Evolutionary conservation across 30 jellyfish, hydroid and myxozoan genomes (phyloP), one percentile per base, ranked within the genome.

Genomic region (Mastigias papua): DNA sequence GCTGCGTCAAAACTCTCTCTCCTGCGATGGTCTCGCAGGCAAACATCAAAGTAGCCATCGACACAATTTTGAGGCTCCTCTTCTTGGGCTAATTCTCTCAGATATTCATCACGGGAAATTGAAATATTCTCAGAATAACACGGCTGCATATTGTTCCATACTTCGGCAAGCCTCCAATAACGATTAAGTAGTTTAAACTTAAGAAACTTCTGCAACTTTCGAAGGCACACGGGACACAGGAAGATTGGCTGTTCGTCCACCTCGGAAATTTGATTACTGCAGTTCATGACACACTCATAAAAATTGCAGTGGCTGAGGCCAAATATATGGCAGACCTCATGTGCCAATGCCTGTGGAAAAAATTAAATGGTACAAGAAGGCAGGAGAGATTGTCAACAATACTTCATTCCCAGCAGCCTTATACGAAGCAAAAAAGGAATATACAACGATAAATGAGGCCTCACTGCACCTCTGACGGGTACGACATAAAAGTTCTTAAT

Each of bases 161-260:
- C 78, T 27, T 61, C 90, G 0, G 69, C 48, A 21, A 91, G 65
- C 63, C 61, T 72, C 79, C 90, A 60, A 82, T 94, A 94, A 5
- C 98, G 85, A n/a, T 70, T 86, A 9, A 27, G 20, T 17, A 94
- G 78, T 35, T 64, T 31, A 74, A 89, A 94, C 67, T 89, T 89
- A 21, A 94, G 95, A 57, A 70, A 81, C 30, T 75, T 71, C 70
- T 94, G 98, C 74, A 94, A 77, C 57, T 94, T 94, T 6, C 98
- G 97, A n/a, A 94, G 88, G 75, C 98, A 94, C n/a, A 94, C 82
- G 1, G 98, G 98, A 71, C 98, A 94, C 29, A 94, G 85, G 32
- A 89, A 80, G 29, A 94, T 83, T 17, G 98, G 97, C 81, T 94
- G 98, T 60, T 51, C 89, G 20, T 94, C 98, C 26, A 75, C 96